phyloP scores from a whole-genome alignment of 1,140 invertebrate species.

The Saccostrea cuccullata region DNA sequence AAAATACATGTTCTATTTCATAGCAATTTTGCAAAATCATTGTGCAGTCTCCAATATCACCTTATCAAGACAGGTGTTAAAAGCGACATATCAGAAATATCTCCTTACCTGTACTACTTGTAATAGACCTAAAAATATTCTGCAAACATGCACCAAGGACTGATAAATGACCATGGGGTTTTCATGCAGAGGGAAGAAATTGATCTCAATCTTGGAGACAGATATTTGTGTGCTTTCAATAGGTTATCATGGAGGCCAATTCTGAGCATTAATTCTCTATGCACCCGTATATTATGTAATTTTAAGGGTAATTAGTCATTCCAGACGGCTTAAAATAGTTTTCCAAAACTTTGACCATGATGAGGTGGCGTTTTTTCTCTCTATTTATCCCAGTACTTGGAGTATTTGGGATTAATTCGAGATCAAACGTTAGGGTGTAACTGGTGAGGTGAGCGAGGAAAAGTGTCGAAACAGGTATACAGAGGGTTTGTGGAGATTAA shows the following conservation, averaged over 20 bases:
- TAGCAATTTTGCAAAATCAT: too few relatives aligned
- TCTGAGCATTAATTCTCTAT: neutral
- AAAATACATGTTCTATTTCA: too few relatives aligned
- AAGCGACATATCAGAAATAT: too few relatives aligned
- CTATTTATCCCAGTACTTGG: neutral
- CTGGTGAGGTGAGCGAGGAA: neutral
- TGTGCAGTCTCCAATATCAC: too few relatives aligned
- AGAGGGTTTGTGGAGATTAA: neutral
- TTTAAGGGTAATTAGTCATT: neutral
- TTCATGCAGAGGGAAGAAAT: neutral
- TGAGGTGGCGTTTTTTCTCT: neutral
- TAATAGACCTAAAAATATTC: neutral
- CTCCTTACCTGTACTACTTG: neutral
- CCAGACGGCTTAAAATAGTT: slow-evolving; percentile 4
- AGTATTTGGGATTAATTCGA: slow-evolving; percentile 2
- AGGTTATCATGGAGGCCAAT: slow-evolving; percentile 12
- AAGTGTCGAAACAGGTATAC: slow-evolving; percentile 26
- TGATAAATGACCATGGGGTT: neutral
- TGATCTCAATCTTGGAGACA: neutral
- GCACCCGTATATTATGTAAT: slow-evolving; percentile 30
- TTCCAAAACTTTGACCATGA: neutral
- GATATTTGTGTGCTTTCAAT: neutral
- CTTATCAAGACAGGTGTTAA: too few relatives aligned
- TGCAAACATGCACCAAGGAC: neutral
- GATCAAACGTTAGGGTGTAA: slow-evolving; percentile 16